phyloP scores from a whole-genome alignment of 2,888 invertebrate species.

The Zootermopsis nevadensis region DNA sequence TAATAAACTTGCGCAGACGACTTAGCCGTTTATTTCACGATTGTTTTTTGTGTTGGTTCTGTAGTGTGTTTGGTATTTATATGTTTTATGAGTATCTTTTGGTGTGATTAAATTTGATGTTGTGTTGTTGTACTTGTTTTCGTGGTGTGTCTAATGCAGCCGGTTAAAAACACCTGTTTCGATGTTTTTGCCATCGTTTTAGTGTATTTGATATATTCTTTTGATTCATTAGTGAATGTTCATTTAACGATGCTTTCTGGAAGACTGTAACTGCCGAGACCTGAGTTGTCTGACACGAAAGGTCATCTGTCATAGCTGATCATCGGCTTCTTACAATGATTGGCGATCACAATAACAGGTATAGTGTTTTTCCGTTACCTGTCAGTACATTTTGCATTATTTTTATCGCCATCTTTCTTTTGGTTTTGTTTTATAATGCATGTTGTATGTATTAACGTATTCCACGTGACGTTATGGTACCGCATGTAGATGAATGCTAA shows the following conservation, averaged over 20 bases:
- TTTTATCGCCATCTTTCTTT: too few relatives aligned
- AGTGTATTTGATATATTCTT: not conserved
- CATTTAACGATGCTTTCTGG: not conserved
- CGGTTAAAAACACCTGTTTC: constrained; percentile 20
- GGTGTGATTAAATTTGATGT: constrained; percentile 32
- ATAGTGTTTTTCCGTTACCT: not conserved
- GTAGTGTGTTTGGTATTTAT: constrained; percentile 7
- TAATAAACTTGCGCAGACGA: not conserved
- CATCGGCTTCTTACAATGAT: not conserved
- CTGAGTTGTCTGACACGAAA: not conserved
- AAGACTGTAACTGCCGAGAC: not conserved
- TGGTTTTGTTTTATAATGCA: too few relatives aligned
- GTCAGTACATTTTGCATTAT: not conserved
- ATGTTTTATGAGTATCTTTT: constrained; percentile 33
- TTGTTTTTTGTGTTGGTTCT: constrained; percentile 23
- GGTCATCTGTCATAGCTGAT: not conserved
- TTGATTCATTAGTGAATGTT: constrained; percentile 20
- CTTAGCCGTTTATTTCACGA: constrained; percentile 29
- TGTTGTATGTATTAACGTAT: not conserved
- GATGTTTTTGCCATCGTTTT: constrained; percentile 6
- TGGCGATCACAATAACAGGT: not conserved
- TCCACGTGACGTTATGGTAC: not conserved
- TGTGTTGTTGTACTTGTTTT: constrained; percentile 16
- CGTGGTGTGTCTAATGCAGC: not conserved
- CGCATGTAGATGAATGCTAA: not conserved